phyloP scores from a whole-genome alignment of 2,113 vertebrate species.

The Sceloporus undulatus region DNA sequence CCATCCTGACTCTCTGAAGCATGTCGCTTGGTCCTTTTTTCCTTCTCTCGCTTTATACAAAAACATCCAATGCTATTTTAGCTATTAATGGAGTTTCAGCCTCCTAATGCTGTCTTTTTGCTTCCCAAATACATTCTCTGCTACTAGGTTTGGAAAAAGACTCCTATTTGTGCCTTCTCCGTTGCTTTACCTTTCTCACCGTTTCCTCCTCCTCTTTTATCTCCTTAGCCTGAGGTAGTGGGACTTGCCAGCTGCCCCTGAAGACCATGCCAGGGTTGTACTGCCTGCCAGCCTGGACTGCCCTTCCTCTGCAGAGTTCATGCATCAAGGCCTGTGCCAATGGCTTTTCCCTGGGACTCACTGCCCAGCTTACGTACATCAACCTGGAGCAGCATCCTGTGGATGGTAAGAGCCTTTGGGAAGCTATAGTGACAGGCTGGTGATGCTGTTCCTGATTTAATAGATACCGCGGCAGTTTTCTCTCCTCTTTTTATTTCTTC shows the following conservation, averaged over 20 bases:
- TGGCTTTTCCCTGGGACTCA: conserved; percentile 90
- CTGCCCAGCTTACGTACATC: conserved; percentile 87
- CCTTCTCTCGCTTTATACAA: no score
- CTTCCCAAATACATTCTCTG: neutral
- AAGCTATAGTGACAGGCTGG: accelerated
- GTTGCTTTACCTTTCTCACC: neutral
- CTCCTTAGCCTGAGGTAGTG: neutral
- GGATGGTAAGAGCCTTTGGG: conserved; percentile 82
- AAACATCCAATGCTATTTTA: no score
- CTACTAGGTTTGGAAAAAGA: no score
- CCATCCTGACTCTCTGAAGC: no score
- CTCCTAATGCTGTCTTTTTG: neutral
- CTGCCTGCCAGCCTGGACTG: conserved; percentile 88
- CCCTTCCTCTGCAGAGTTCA: conserved; percentile 91
- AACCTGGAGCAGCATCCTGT: conserved; percentile 87
- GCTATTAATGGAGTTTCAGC: neutral
- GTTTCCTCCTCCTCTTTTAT: conserved; percentile 9
- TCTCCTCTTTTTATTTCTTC: neutral
- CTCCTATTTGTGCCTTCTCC: neutral
- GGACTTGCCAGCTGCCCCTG: neutral
- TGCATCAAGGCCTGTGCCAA: conserved; percentile 91
- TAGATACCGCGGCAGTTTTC: neutral
- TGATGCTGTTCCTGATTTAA: neutral
- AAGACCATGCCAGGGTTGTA: conserved; percentile 92
- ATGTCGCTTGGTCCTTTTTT: no score